Percentiles rank a stretch among this genome's conserved stretches.
Conservation (phyloP, 2,888 invertebrate genomes). For the Polydrusus tereticollis region DNA sequence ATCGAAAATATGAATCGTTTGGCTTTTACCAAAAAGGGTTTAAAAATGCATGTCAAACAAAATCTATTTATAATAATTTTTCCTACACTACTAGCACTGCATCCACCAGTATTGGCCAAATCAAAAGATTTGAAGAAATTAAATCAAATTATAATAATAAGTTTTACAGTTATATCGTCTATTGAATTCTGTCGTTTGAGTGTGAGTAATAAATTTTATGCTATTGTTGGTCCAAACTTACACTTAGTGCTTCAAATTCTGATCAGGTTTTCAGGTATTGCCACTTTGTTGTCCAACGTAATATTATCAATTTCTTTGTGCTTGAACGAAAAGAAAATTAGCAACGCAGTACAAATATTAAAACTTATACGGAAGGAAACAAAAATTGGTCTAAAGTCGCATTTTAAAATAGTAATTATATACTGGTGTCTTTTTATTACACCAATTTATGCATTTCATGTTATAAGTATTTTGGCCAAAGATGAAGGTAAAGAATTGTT, state of each 20-base stretch:
- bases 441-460: not conserved
- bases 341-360: not conserved
- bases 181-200: not conserved
- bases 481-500: not conserved
- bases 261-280: no score
- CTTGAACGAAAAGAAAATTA: no score
- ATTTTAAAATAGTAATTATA: not conserved
- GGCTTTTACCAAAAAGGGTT: not conserved
- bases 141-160: not conserved
- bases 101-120: not conserved
- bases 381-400: not conserved
- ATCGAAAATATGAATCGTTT: no score
- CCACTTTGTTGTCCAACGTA: no score
- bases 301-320: no score
- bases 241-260: no score
- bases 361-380: not conserved
- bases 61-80: not conserved
- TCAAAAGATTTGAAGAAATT: not conserved
- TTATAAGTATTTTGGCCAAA: not conserved
- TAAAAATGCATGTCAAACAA: not conserved
- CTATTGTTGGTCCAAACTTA: no score
- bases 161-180: not conserved
- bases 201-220: no score
- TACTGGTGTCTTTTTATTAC: not conserved
- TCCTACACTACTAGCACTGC: not conserved